phyloP scores from a whole-genome alignment of 35 echinoderm and acorn worm genomes.

The Apostichopus japonicus region DNA sequence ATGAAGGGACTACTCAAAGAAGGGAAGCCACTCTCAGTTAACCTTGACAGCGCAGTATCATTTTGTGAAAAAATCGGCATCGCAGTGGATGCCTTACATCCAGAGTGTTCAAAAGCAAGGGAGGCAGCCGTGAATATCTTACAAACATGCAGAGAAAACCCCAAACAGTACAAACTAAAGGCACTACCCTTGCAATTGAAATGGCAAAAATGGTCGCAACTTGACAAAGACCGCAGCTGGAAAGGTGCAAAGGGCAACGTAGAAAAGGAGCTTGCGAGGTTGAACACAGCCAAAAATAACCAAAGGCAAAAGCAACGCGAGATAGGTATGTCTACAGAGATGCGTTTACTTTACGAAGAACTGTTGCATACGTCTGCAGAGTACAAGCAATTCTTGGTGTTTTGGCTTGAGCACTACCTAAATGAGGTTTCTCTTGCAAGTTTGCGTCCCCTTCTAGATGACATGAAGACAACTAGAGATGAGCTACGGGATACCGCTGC shows the following conservation, averaged over 20 bases:
- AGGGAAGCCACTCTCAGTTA: not conserved
- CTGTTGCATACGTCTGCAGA: not conserved
- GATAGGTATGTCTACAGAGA: slow-evolving; percentile 14
- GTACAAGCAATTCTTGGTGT: slow-evolving; percentile 12
- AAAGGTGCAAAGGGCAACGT: too few relatives aligned
- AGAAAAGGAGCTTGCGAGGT: not conserved
- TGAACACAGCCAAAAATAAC: slow-evolving; percentile 10
- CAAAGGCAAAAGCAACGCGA: slow-evolving; percentile 13
- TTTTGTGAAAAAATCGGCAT: not conserved
- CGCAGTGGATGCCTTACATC: not conserved
- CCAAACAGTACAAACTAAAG: not conserved
- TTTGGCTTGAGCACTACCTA: slow-evolving; percentile 41
- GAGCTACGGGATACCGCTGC: not conserved
- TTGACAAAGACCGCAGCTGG: too few relatives aligned
- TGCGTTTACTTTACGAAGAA: not conserved
- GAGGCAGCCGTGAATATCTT: not conserved
- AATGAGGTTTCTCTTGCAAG: slow-evolving; percentile 5
- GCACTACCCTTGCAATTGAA: slow-evolving; percentile 9
- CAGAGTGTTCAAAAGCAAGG: not conserved
- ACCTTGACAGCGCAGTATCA: not conserved
- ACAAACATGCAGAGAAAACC: not conserved
- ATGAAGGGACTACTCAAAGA: too few relatives aligned
- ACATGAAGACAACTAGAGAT: not conserved
- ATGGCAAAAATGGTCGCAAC: too few relatives aligned
- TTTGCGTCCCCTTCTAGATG: slow-evolving; percentile 16